Evolutionary conservation across 92 coral and sea anemone genomes (phyloP).

Genomic region (Actinostola sp.): DNA sequence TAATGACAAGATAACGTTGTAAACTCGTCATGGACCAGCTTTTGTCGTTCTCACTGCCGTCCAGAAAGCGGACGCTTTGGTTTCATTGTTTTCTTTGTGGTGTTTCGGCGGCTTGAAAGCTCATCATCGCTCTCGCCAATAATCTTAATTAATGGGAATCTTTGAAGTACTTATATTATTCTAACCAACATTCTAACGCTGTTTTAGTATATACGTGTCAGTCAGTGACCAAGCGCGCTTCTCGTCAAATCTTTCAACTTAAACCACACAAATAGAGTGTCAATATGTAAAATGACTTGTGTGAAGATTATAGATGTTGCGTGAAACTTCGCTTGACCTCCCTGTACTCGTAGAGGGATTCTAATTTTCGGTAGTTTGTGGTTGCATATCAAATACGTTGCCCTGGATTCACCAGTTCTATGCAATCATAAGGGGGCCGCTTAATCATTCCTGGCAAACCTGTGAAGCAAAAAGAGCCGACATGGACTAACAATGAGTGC

Average conservation of each 20-base stretch:
- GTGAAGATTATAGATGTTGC: constrained; percentile 55
- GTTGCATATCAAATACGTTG: constrained; percentile 38
- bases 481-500: constrained; percentile 53
- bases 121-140: constrained; percentile 69
- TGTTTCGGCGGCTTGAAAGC: constrained; percentile 59
- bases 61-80: constrained; percentile 41
- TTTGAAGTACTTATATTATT: constrained; percentile 82
- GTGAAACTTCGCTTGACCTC: constrained; percentile 16
- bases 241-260: constrained; percentile 6
- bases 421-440: constrained; percentile 57
- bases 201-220: constrained; percentile 70
- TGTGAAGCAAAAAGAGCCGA: constrained; percentile 91
- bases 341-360: constrained; percentile 17
- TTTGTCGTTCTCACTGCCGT: constrained; percentile 30
- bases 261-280: constrained; percentile 44
- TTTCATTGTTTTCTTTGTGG: constrained; percentile 69
- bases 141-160: constrained; percentile 80
- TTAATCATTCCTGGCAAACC: constrained; percentile 69
- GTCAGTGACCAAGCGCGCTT: constrained; percentile 1
- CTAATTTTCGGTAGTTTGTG: constrained; percentile 66
- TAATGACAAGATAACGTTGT: constrained; percentile 41
- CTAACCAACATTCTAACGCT: constrained; percentile 79
- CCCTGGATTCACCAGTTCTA: constrained; percentile 17
- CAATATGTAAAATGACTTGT: constrained; percentile 80
- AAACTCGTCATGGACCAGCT: constrained; percentile 2